Evolutionary conservation across 2,113 vertebrate species (phyloP).

Genomic region (Hipposideros armiger): DNA sequence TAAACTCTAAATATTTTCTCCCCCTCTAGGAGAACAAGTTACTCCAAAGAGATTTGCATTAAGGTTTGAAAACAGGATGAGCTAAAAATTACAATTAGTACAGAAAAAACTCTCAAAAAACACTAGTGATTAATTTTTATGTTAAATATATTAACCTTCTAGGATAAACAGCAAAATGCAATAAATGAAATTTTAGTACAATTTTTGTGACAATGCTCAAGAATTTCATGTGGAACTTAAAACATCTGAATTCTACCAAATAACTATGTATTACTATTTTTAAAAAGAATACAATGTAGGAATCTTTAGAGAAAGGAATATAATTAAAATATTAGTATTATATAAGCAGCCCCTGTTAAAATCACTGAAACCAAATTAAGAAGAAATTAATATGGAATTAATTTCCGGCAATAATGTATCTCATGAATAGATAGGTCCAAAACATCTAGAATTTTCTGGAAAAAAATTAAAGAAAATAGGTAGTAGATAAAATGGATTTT

Average conservation of each 20-base stretch:
- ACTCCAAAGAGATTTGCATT: slow-evolving; percentile 52
- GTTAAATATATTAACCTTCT: not conserved
- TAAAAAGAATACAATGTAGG: not conserved
- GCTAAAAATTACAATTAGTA: not conserved
- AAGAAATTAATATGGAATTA: not conserved
- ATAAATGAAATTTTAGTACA: not conserved
- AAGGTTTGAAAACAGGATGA: slow-evolving; percentile 42
- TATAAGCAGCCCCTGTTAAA: not conserved
- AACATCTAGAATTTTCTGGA: not conserved
- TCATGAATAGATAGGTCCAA: not conserved
- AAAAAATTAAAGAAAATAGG: not conserved
- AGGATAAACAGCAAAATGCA: not conserved
- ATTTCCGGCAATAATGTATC: not conserved
- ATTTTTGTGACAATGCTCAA: not conserved
- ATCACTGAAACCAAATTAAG: not conserved
- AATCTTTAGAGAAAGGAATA: not conserved
- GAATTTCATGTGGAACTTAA: not conserved
- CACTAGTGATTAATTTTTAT: not conserved
- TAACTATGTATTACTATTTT: fast-evolving
- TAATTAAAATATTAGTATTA: not conserved
- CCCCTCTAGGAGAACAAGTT: slow-evolving; percentile 50
- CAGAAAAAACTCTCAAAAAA: not conserved
- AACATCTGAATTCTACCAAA: not conserved
- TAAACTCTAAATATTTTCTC: slow-evolving; percentile 49
- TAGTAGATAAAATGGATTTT: not conserved